Conservation (phyloP, 2,888 invertebrate genomes). For the Hanleya hanleyi region DNA sequence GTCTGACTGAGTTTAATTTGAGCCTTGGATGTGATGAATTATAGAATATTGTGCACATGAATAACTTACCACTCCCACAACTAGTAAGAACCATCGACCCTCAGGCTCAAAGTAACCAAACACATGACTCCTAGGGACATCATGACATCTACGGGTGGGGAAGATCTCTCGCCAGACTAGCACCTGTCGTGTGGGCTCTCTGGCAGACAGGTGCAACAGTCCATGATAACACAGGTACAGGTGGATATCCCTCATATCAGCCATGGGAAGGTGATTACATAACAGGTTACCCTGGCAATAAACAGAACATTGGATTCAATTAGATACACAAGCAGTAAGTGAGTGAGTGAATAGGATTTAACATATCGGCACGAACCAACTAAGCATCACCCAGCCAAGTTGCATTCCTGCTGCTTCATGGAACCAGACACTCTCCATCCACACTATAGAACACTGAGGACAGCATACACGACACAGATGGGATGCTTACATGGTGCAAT, state of each 20-base stretch:
- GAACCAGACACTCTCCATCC: too few species aligned
- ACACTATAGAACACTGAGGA: too few species aligned
- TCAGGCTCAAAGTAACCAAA: slow-evolving; percentile 69
- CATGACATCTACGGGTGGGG: slow-evolving; percentile 64
- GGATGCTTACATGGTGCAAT: too few species aligned
- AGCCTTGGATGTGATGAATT: not conserved
- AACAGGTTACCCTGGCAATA: slow-evolving; percentile 84
- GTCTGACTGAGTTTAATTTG: too few species aligned
- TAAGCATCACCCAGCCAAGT: too few species aligned
- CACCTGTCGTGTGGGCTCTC: slow-evolving; percentile 59
- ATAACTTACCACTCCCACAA: slow-evolving; percentile 69
- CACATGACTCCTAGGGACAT: slow-evolving; percentile 53
- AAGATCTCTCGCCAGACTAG: slow-evolving; percentile 71
- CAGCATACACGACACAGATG: too few species aligned
- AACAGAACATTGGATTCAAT: too few species aligned
- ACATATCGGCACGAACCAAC: too few species aligned
- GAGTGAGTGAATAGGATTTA: too few species aligned
- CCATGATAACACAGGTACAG: slow-evolving; percentile 85
- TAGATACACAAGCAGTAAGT: too few species aligned
- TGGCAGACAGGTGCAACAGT: slow-evolving; percentile 76
- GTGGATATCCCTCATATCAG: slow-evolving; percentile 84
- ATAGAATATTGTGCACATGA: not conserved
- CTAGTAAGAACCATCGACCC: slow-evolving; percentile 68
- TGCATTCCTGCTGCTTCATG: too few species aligned
- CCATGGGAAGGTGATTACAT: slow-evolving; percentile 85